Percentiles rank a stretch among this genome's conserved stretches.
Conservation (phyloP, 2,888 invertebrate genomes). For the Nomada hirtipes region DNA sequence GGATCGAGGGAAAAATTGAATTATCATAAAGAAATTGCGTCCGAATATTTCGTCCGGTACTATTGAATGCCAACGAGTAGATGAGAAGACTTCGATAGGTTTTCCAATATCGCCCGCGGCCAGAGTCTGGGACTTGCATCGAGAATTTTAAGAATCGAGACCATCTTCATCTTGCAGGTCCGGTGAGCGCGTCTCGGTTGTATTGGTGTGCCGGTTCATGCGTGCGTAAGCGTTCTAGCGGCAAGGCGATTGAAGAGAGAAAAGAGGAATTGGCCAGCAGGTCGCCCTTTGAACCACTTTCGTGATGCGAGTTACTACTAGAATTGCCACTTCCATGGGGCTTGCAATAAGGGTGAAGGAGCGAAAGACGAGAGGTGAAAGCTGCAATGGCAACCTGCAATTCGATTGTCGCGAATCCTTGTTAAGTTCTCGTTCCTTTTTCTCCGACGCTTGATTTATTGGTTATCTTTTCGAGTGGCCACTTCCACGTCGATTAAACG, state of each 20-base stretch:
- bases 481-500: background rate
- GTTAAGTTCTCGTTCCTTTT: conserved; percentile 37
- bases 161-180: conserved; percentile 11
- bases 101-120: conserved; percentile 68
- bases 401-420: conserved; percentile 51
- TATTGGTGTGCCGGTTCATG: conserved; percentile 21
- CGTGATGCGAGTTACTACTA: conserved; percentile 48
- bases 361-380: conserved; percentile 45
- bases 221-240: conserved; percentile 40
- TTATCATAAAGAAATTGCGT: conserved; percentile 80
- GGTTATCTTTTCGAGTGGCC: conserved; percentile 7
- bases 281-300: conserved; percentile 61
- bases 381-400: conserved; percentile 46
- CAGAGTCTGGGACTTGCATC: conserved; percentile 55
- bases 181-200: conserved; percentile 2
- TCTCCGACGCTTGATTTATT: background rate
- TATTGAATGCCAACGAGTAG: conserved; percentile 74
- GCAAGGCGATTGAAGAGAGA: conserved; percentile 52
- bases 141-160: conserved; percentile 72
- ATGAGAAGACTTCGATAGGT: conserved; percentile 73
- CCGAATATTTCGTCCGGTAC: conserved; percentile 73
- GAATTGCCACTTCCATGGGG: conserved; percentile 32
- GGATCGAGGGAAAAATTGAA: conserved; percentile 74
- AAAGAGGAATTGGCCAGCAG: conserved; percentile 51
- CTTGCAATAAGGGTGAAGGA: conserved; percentile 31